Base-by-base conservation (phyloP, 2,797 vertebrate genomes). In the Cebuella pygmaea region DNA sequence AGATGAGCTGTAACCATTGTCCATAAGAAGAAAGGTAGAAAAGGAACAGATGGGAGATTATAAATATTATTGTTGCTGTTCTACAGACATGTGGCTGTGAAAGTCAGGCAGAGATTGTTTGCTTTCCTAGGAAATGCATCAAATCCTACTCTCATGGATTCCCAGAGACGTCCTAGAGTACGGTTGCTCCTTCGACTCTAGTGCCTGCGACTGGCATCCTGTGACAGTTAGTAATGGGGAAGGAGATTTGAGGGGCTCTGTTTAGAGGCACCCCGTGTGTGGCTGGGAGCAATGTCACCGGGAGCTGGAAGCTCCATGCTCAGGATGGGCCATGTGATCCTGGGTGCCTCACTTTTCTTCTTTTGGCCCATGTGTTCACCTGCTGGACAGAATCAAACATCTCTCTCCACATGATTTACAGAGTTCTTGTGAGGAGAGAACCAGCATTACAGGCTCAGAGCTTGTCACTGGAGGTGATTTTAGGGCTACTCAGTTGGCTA, bases 321-420 rank as follows among this genome's bases (percentile, higher is more conserved):
- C 27, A 24, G 39, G 19, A 33, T 14, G 33, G 33, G 4, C 39
- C 46, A 1, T 5, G 1, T 0, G 4, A 20, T n/a, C 33, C 55
- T 48, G 27, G 20, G 50, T 7, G 0, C 0, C 0, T 48, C 30
- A 4, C 33, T 70, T 59, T 26, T 20, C 1, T 67, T 57, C 52
- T 72, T 33, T 24, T 61, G 39, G 15, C n/a, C 52, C 41, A 33
- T 88, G 55, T 89, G 33, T 61, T 39, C 33, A 39, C 12, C 36
- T 93, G 39, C 17, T 70, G 44, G 26, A 48, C 33, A 48, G 64
- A 59, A 74, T 14, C 13, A 24, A 13, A 64, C 36, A 22, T 17
- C 13, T 89, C n/a, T 85, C 27, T 64, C 59, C 36, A 52, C 30
- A 3, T 39, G 22, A 7, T 20, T 76, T 14, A 2, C 9, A 7